Evolutionary conservation across 2,888 invertebrate species (phyloP), one percentile per base, ranked within the genome.

Genomic region (Hyppa rectilinea): DNA sequence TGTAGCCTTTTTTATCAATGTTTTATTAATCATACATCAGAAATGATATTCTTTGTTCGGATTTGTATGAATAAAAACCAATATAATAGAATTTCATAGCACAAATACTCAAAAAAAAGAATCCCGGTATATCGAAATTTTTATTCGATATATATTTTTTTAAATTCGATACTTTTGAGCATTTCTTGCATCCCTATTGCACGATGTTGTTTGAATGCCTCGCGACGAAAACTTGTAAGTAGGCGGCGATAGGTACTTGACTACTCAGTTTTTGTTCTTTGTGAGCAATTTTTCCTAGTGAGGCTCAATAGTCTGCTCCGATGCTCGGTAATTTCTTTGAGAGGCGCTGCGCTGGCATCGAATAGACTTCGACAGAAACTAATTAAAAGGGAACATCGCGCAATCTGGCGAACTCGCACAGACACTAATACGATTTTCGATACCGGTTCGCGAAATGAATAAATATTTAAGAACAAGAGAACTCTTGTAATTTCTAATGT

Each of bases 311-410:
- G 82, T 69, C 72, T 34, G 75, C 71, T 67, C 78, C 80, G 80
- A 78, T 81, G 80, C 78, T 87, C 80, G 76, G 87, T 89, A 91
- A 92, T 92, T 92, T 92, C 91, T 92, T 91, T 90, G 89, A 89
- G 87, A 88, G 87, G 82, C 86, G 88, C 90, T 88, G 86, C 82
- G 89, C 87, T 87, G 83, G 86, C 90, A 88, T 88, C 85, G 85
- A 86, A 84, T 85, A 87, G 87, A 88, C 89, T 91, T 90, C 89
- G 87, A 91, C 90, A 90, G 90, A 91, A 92, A 92, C 92, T 93
- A 92, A 93, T 94, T 93, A 93, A 93, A 90, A 91, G 83, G 83
- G 91, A 91, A 93, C 91, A 92, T 90, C 87, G 91, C 79, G 85
- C 91, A 91, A 92, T 92, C 89, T 90, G 85, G 86, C 79, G 81